A percentile compares a stretch with the other conserved stretches of the same genome.
These are phyloP conservation scores for Haliaeetus leucogaster DNA, from an alignment of 2,113 vertebrate genomes.

Conservation along the genomic window DNA sequence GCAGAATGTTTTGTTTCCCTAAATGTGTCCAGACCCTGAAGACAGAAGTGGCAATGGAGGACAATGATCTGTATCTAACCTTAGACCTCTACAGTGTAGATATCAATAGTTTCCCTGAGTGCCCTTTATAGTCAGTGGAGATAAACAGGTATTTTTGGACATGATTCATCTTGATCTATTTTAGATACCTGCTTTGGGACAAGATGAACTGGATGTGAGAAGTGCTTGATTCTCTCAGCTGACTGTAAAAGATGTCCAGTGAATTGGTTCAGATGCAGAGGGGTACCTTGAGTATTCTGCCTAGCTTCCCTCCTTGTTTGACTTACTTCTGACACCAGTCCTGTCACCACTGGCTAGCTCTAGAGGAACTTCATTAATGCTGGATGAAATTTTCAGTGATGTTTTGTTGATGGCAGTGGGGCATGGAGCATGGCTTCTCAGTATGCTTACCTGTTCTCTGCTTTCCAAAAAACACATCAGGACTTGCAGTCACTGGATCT, in stretches of 20 bases:
- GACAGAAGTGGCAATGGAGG: background rate
- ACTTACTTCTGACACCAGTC: background rate
- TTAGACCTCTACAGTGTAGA: background rate
- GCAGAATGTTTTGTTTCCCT: background rate
- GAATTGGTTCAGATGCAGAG: background rate
- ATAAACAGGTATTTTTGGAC: constrained; percentile 16
- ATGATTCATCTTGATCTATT: constrained; percentile 31
- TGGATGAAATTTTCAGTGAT: background rate
- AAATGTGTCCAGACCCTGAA: background rate
- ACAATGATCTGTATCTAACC: background rate
- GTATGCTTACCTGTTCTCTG: background rate
- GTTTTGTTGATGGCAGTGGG: background rate
- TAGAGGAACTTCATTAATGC: background rate
- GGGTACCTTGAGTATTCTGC: background rate
- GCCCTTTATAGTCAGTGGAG: background rate
- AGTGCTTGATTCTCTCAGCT: background rate
- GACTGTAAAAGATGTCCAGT: background rate
- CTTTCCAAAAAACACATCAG: background rate
- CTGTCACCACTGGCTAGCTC: background rate
- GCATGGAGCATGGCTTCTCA: background rate
- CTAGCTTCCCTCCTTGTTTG: background rate
- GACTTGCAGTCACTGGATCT: background rate
- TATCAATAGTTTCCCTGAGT: background rate
- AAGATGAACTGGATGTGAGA: background rate
- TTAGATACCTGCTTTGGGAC: constrained; percentile 9